phyloP scores from a whole-genome alignment of 2,888 invertebrate genomes.

The Mythimna loreyi region DNA sequence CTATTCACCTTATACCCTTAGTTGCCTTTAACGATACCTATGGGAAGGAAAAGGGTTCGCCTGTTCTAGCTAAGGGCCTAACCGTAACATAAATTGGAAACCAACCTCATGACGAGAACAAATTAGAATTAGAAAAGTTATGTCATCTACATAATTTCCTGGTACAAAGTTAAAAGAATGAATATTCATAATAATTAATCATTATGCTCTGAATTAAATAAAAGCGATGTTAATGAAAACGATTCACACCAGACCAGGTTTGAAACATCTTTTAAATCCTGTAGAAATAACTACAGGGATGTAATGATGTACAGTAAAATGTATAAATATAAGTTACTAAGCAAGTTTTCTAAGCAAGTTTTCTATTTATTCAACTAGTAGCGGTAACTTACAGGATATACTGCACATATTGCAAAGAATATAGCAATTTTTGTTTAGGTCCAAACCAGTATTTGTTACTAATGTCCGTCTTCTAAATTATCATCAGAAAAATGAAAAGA shows the following conservation, averaged over 20 bases:
- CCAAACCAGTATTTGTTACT: neutral
- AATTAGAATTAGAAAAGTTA: conserved; percentile 35
- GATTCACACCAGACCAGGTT: no score
- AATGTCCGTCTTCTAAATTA: neutral
- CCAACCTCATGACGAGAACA: conserved; percentile 32
- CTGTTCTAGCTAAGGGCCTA: conserved; percentile 34
- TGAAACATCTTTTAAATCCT: no score
- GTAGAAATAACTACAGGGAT: neutral
- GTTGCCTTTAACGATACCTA: conserved; percentile 50
- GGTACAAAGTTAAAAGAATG: conserved; percentile 1
- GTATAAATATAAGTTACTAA: neutral
- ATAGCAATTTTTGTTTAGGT: neutral
- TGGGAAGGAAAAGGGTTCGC: conserved; percentile 43
- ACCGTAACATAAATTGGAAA: conserved; percentile 42
- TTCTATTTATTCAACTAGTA: neutral
- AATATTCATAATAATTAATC: conserved; percentile 11
- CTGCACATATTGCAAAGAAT: neutral
- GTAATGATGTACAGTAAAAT: neutral
- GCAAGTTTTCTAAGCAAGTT: no score
- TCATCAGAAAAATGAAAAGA: neutral
- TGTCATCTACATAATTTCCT: conserved; percentile 7
- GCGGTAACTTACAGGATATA: neutral
- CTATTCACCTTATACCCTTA: conserved; percentile 39
- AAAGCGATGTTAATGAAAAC: neutral
- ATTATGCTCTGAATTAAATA: neutral